These are phyloP conservation scores for Lingula anatina DNA, from an alignment of 2,888 invertebrate species.

Conservation along the genomic window DNA sequence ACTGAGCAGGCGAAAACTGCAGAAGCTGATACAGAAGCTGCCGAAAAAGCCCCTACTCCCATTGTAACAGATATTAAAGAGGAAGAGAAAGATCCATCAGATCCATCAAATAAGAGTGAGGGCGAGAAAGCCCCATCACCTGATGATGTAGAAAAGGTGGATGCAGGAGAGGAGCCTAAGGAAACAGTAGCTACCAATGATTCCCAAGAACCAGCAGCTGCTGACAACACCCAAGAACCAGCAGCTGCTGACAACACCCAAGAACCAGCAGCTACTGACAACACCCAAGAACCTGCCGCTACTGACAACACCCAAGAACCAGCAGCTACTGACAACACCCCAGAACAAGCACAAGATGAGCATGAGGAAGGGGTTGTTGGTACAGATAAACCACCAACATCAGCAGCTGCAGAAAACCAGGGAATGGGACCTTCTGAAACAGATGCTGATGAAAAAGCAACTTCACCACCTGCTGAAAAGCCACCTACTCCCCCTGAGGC, in stretches of 20 bases:
- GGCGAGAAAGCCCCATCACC: neutral
- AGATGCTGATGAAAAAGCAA: neutral
- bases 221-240: too few relatives aligned
- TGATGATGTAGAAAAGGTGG: neutral
- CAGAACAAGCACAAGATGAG: too few relatives aligned
- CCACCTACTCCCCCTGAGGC: conserved; percentile 8
- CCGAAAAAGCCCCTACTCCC: conserved; percentile 13
- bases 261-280: neutral
- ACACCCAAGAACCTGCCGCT: neutral
- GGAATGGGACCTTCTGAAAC: neutral
- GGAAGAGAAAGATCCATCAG: conserved; percentile 7
- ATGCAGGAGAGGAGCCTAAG: conserved; percentile 6
- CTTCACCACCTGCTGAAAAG: conserved; percentile 1
- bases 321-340: neutral
- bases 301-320: neutral
- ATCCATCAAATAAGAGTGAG: conserved; percentile 1
- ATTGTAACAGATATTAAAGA: conserved; percentile 8
- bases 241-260: conserved; percentile 3
- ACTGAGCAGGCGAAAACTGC: neutral
- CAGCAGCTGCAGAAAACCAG: conserved; percentile 6
- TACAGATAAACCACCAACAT: too few relatives aligned
- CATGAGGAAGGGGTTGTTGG: too few relatives aligned
- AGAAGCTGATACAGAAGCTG: conserved; percentile 10
- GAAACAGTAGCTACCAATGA: too few relatives aligned
- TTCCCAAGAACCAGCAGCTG: too few relatives aligned